Percentiles rank a stretch among this genome's conserved stretches.
phyloP scores from a whole-genome alignment of 2,113 vertebrate species.

The Turnix velox region DNA sequence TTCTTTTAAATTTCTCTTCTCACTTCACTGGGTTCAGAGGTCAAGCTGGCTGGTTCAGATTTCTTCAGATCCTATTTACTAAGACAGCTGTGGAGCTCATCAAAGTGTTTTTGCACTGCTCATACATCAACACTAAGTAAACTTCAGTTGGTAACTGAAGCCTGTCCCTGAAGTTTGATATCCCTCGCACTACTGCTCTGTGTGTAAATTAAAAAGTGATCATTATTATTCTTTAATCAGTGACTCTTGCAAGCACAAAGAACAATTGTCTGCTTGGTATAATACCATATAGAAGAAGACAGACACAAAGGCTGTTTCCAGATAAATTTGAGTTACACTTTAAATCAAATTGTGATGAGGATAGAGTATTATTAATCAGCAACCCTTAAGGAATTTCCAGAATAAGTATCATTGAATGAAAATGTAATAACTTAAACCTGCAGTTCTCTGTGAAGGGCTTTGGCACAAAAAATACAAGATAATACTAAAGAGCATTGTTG shows the following conservation, averaged over 20 bases:
- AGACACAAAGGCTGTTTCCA: neutral
- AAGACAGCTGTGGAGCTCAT: slow-evolving; percentile 58
- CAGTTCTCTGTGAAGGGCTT: neutral
- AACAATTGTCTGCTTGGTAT: slow-evolving; percentile 1
- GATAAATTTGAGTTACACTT: slow-evolving; percentile 8
- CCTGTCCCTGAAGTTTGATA: slow-evolving; percentile 40
- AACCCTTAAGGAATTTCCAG: neutral
- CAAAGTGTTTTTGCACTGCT: slow-evolving; percentile 4
- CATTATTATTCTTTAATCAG: slow-evolving; percentile 49
- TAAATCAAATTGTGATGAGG: slow-evolving; percentile 7
- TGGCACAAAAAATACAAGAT: neutral
- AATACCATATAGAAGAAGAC: neutral
- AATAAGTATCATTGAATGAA: neutral
- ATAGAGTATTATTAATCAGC: neutral
- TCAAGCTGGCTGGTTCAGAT: slow-evolving; percentile 31
- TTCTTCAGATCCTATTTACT: slow-evolving; percentile 45
- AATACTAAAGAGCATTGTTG: neutral
- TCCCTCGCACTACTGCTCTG: neutral
- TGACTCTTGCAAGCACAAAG: slow-evolving; percentile 17
- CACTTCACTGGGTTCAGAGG: slow-evolving; percentile 30
- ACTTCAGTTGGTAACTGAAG: slow-evolving; percentile 47
- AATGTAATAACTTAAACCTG: neutral
- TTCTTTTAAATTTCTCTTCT: neutral
- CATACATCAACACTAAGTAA: slow-evolving; percentile 45
- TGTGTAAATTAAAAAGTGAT: slow-evolving; percentile 39